Conservation (phyloP, 2,888 invertebrate species). For the Philereme transversata region DNA sequence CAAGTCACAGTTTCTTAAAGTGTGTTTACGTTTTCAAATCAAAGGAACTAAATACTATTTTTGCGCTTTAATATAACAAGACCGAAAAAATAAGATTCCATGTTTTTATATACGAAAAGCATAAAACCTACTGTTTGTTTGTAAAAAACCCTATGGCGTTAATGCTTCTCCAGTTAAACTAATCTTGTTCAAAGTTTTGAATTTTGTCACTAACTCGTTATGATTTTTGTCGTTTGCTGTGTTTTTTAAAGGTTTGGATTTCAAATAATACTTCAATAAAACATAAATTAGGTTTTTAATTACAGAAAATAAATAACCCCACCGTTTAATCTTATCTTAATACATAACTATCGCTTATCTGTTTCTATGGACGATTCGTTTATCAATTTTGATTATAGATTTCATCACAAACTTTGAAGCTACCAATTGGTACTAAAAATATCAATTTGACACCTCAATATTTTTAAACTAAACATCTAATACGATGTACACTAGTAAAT, state of each 20-base stretch:
- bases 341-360: neutral
- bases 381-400: too few species aligned
- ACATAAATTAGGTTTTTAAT: neutral
- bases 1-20: slow-evolving; percentile 16
- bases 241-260: neutral
- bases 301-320: neutral
- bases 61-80: slow-evolving; percentile 15
- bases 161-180: slow-evolving; percentile 35
- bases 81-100: neutral
- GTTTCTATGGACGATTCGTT: neutral
- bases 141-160: slow-evolving; percentile 15
- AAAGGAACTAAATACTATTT: slow-evolving; percentile 3
- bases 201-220: slow-evolving; percentile 26
- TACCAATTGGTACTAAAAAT: too few species aligned
- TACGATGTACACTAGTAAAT: too few species aligned
- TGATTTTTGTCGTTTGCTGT: neutral
- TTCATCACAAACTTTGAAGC: too few species aligned
- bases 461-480: too few species aligned
- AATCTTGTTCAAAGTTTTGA: slow-evolving; percentile 36
- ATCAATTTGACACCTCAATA: too few species aligned
- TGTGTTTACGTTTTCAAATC: slow-evolving; percentile 22
- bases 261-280: neutral
- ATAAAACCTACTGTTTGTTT: neutral
- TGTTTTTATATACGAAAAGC: neutral
- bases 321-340: neutral